Evolutionary conservation across 2,113 vertebrate genomes (phyloP).

Genomic region (Herpetotheres cachinnans): DNA sequence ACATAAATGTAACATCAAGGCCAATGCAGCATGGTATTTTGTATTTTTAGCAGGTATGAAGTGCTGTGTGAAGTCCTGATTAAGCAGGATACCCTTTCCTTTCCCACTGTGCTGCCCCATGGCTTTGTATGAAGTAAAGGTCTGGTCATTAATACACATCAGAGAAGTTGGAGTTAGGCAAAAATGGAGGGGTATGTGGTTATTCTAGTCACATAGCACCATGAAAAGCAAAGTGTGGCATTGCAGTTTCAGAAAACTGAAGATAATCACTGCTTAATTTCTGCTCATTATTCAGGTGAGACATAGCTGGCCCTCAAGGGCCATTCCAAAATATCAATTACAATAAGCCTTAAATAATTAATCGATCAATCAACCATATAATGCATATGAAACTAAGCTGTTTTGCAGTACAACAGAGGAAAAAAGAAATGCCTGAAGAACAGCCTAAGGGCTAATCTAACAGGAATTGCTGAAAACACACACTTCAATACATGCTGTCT

Average conservation of each 20-base stretch:
- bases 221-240: background rate
- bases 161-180: background rate
- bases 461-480: background rate
- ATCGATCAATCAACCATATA: background rate
- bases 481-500: background rate
- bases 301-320: background rate
- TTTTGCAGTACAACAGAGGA: background rate
- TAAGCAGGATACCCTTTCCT: background rate
- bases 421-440: background rate
- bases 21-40: background rate
- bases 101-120: background rate
- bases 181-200: rapidly evolving
- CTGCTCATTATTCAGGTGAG: background rate
- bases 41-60: background rate
- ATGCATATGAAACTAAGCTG: background rate
- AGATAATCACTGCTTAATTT: background rate
- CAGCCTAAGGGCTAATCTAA: background rate
- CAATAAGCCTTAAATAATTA: background rate
- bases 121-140: background rate
- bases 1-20: background rate
- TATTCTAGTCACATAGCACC: background rate
- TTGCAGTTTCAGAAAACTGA: background rate
- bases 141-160: background rate
- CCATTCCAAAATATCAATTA: background rate
- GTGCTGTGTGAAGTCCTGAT: background rate